Evolutionary conservation across 2,113 vertebrate genomes (phyloP).

Genomic region (Octodon degus): DNA sequence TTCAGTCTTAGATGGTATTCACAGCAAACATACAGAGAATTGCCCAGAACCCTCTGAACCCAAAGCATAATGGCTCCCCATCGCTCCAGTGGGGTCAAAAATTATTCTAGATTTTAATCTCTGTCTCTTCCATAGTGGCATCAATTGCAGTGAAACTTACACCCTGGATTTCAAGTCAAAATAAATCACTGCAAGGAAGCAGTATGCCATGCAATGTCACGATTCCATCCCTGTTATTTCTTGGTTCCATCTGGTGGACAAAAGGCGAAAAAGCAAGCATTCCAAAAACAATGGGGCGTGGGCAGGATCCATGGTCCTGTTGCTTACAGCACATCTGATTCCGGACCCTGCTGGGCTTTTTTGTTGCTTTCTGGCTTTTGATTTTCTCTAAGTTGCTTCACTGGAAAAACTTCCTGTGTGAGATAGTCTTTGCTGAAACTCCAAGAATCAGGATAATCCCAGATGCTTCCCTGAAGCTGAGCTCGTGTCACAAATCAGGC

Average conservation of each 20-base stretch:
- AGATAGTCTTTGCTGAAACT: background rate
- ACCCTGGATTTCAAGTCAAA: constrained; percentile 62
- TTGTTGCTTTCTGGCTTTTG: constrained; percentile 64
- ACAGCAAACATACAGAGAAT: background rate
- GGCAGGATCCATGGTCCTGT: background rate
- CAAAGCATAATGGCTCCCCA: constrained; percentile 65
- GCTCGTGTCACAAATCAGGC: constrained; percentile 64
- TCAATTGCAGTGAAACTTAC: constrained; percentile 70
- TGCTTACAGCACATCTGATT: background rate
- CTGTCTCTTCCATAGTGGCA: constrained; percentile 24
- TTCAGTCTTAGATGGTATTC: background rate
- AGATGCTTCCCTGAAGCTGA: constrained; percentile 69
- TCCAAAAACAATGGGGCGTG: background rate
- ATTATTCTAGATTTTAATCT: constrained; percentile 71
- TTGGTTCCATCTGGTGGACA: constrained; percentile 88
- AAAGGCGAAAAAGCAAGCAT: constrained; percentile 69
- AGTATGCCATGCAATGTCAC: background rate
- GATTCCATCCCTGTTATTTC: constrained; percentile 70
- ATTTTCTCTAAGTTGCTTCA: constrained; percentile 65
- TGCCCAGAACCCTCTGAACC: constrained; percentile 45
- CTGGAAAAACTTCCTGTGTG: constrained; percentile 48
- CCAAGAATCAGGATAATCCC: constrained; percentile 57
- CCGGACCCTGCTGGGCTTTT: background rate
- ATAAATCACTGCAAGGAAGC: background rate
- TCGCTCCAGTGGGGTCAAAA: constrained; percentile 30